These are phyloP conservation scores for Cloeon dipterum DNA, from an alignment of 2,888 invertebrate genomes.

Conservation along the genomic window DNA sequence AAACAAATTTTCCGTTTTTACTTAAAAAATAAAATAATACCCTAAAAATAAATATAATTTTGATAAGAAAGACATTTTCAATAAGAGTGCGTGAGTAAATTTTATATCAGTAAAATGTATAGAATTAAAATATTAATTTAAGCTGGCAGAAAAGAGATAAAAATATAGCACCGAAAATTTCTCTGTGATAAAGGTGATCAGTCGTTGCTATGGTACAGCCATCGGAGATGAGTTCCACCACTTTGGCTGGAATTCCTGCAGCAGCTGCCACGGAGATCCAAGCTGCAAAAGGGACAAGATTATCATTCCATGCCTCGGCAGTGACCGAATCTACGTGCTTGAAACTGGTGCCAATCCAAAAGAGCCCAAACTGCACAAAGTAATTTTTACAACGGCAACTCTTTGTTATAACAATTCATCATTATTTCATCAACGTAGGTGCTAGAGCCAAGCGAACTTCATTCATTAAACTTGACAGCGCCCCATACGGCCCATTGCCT, in stretches of 20 bases:
- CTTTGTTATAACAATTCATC: background rate
- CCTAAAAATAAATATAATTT: too few relatives aligned
- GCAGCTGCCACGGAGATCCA: constrained; percentile 51
- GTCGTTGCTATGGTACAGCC: constrained; percentile 55
- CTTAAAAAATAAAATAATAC: too few relatives aligned
- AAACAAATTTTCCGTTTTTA: too few relatives aligned
- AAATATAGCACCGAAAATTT: too few relatives aligned
- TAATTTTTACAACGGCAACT: constrained; percentile 14
- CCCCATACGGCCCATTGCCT: constrained; percentile 91
- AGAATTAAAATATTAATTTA: too few relatives aligned
- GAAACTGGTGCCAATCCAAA: constrained; percentile 52
- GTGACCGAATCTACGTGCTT: constrained; percentile 62
- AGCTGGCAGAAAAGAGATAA: too few relatives aligned
- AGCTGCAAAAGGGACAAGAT: constrained; percentile 44
- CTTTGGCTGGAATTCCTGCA: constrained; percentile 92
- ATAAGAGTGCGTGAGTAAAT: too few relatives aligned
- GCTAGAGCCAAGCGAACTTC: constrained; percentile 58
- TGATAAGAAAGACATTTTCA: too few relatives aligned
- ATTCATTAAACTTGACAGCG: constrained; percentile 49
- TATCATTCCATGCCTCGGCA: constrained; percentile 58
- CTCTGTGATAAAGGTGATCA: constrained; percentile 55
- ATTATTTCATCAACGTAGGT: constrained; percentile 25
- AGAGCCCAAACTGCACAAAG: constrained; percentile 50
- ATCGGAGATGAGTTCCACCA: constrained; percentile 82
- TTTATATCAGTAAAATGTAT: too few relatives aligned